Percentiles rank a stretch among this genome's conserved stretches.
Conservation (phyloP, 2,888 invertebrate genomes). For the Sarcophaga caerulescens region DNA sequence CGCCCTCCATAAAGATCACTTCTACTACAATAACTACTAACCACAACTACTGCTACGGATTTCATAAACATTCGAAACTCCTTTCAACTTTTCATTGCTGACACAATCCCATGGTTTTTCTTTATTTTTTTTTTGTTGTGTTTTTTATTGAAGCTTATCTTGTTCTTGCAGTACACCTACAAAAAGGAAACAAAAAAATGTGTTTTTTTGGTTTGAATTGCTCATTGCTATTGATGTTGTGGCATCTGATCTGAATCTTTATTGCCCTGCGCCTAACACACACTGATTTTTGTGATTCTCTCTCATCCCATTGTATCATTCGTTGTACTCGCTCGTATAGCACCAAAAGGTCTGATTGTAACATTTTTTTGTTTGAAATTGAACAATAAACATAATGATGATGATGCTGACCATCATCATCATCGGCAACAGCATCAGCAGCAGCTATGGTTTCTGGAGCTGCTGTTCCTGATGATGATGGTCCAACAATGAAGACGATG, state of each 20-base stretch:
- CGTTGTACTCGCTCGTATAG: not conserved
- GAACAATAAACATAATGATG: constrained; percentile 6
- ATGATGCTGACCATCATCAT: constrained; percentile 49
- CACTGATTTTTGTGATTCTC: constrained; percentile 49
- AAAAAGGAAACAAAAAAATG: constrained; percentile 17
- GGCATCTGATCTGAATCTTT: constrained; percentile 63
- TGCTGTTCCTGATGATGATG: not conserved
- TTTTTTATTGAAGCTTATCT: not conserved
- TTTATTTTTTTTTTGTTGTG: not conserved
- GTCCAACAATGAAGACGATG: constrained; percentile 72
- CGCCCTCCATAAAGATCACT: constrained; percentile 31
- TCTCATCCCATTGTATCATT: not conserved
- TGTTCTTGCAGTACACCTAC: constrained; percentile 51
- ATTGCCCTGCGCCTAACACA: constrained; percentile 65
- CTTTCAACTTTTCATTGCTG: not conserved
- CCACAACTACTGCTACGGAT: constrained; percentile 29
- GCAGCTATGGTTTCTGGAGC: not conserved
- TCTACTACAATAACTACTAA: not conserved
- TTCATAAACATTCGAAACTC: constrained; percentile 2
- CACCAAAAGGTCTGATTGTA: constrained; percentile 36
- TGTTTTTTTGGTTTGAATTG: not conserved
- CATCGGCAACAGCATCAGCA: constrained; percentile 32
- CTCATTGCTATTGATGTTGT: constrained; percentile 19
- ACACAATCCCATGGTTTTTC: constrained; percentile 32
- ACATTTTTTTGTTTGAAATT: not conserved